A percentile compares a stretch with the other conserved stretches of the same genome.
phyloP scores from a whole-genome alignment of 53 echinoderm and acorn worm species.

The Temnopleurus reevesii region DNA sequence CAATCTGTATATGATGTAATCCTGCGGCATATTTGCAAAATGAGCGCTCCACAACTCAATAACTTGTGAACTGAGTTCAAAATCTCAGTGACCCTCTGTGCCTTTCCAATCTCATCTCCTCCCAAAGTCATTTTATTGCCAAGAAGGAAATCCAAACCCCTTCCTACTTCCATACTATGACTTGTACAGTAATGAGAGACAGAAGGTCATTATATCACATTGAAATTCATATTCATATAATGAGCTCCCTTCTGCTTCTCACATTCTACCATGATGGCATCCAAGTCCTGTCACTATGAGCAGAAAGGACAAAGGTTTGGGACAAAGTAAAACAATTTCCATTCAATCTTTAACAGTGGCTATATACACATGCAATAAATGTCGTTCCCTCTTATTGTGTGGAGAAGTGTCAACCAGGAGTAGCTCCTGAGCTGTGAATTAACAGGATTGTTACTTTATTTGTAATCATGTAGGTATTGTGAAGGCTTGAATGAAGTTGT shows the following conservation, averaged over 20 bases:
- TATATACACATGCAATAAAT: no score
- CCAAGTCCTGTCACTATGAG: no score
- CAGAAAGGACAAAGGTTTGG: no score
- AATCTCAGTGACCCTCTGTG: neutral
- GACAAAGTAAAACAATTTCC: no score
- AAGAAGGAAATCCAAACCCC: neutral
- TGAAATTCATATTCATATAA: neutral
- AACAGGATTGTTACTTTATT: neutral
- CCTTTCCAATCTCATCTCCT: neutral
- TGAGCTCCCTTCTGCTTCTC: neutral
- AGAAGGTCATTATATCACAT: neutral
- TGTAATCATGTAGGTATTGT: neutral
- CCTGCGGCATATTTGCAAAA: neutral
- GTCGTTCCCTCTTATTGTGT: no score
- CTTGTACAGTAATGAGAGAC: neutral
- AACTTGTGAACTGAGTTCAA: neutral
- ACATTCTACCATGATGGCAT: neutral
- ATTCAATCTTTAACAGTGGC: no score
- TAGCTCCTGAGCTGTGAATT: no score
- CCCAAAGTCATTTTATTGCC: neutral
- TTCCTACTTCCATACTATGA: neutral
- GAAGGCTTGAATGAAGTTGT: no score
- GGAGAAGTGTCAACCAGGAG: no score
- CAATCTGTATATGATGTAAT: neutral
- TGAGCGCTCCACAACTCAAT: no score